Percentiles rank a stretch among this genome's conserved stretches.
Conservation (phyloP, 2,888 invertebrate genomes). For the Spisula subtruncata region DNA sequence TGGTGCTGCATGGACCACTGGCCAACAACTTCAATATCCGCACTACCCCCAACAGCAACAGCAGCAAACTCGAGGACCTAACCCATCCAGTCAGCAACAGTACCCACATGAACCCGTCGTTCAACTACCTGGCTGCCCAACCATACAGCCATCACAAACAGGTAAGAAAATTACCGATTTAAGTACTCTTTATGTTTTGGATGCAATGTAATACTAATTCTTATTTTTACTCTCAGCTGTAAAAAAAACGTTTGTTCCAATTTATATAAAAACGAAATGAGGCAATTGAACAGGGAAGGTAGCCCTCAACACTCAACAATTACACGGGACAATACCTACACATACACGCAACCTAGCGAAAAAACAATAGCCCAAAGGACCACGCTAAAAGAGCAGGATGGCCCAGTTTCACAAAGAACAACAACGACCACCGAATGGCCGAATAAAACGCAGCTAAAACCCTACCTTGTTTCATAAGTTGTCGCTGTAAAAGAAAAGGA, state of each 20-base stretch:
- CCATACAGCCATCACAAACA: not conserved
- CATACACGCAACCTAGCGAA: no score
- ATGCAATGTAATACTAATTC: not conserved
- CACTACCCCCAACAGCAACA: conserved; percentile 24
- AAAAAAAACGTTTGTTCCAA: not conserved
- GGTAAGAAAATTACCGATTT: not conserved
- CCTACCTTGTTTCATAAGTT: no score
- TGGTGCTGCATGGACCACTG: not conserved
- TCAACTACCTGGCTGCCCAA: not conserved
- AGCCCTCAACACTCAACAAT: no score
- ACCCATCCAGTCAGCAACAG: conserved; percentile 28
- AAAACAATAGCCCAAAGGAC: no score
- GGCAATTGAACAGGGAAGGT: no score
- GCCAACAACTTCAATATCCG: conserved; percentile 28
- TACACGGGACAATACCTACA: no score
- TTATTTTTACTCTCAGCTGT: no score
- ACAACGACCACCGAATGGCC: no score
- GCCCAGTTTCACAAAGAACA: no score
- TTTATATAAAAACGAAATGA: no score
- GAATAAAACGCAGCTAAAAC: no score
- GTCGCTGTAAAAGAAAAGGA: no score
- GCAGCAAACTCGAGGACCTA: not conserved
- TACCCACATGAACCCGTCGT: not conserved
- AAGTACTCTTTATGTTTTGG: not conserved
- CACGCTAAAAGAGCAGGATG: not conserved